Percentiles rank a stretch among this genome's conserved stretches.
Evolutionary conservation across 2,113 vertebrate genomes (phyloP).

Genomic region (Macaca fascicularis): T2T-MFA8v1.1 NC_088381.1:8287001-8287500

Average conservation of each 20-base stretch:
- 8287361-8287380: neutral
- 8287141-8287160: neutral
- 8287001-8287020: neutral
- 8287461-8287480: neutral
- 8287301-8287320: neutral
- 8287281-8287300: neutral
- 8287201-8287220: neutral
- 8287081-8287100: neutral
- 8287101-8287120: neutral
- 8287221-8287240: neutral
- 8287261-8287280: no score
- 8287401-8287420: neutral
- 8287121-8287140: neutral
- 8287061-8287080: neutral
- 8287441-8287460: neutral
- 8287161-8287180: neutral
- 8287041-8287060: neutral
- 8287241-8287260: neutral
- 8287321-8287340: neutral
- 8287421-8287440: neutral
- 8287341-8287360: neutral
- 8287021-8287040: neutral
- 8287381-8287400: neutral
- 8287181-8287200: neutral
- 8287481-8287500: neutral